Evolutionary conservation across 2,888 invertebrate species (phyloP), one percentile per base, ranked within the genome.

Genomic region (Drosophila stalkeri): DNA sequence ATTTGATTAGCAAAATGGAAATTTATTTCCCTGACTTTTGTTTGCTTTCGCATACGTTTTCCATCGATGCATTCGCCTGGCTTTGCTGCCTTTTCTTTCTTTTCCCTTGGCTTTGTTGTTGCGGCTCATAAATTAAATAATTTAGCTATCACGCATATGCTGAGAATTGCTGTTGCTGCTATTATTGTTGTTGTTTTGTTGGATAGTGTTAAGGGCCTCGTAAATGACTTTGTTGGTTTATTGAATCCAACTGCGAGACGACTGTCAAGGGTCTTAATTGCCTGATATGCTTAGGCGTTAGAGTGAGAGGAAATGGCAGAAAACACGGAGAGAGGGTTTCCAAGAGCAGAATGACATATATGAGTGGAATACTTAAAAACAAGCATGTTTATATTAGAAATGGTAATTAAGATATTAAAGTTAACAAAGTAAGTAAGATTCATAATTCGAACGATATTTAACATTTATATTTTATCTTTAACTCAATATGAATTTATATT

Each of bases 1-100:
- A 87, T 87, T 87, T 87, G 87, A 87, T 87, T 87, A 87, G 90
- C 89, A 89, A 90, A 90, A 90, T 89, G 87, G 89, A 90, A 90
- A 90, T 87, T 90, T 90, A 90, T 86, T 86, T 88, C 71, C 64
- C 74, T 59, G 70, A 60, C 71, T 72, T 67, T 78, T 74, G 61
- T 72, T 69, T 75, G 72, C 64, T 57, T 72, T 66, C 71, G 61
- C 76, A 66, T 78, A 71, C 76, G 82, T 70, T 80, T 78, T 75
- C 72, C 72, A 75, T 79, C 73, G 73, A 81, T 80, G 80, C 80
- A 77, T 80, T 83, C 57, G 49, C 31, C 47, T 9, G n/a, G 35
- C 59, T 16, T 3, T 39, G 46, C 7, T 35, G 14, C 37, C 23
- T 47, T 31, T 14, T 64, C 16, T 27, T 14, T 55, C 35, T 46